A percentile compares a stretch with the other conserved stretches of the same genome.
Evolutionary conservation across 2,888 invertebrate species (phyloP).

Genomic region (Agapostemon virescens): DNA sequence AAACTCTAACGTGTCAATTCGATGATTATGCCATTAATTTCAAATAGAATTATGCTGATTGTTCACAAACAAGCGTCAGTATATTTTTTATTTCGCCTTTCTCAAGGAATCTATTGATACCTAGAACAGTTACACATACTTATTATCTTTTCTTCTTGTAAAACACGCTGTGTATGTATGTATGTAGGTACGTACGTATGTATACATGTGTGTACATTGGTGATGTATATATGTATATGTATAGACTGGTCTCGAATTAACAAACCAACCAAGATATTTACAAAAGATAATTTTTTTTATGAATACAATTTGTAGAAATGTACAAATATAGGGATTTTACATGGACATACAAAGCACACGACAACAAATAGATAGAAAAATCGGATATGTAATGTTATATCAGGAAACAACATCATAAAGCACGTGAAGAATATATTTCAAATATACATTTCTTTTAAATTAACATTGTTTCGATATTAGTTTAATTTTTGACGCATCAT

Average conservation of each 20-base stretch:
- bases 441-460: not conserved
- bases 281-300: constrained; percentile 23
- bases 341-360: constrained; percentile 1
- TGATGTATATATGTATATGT: constrained; percentile 49
- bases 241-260: constrained; percentile 45
- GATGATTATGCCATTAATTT: not conserved
- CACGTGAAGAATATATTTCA: not conserved
- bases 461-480: not conserved
- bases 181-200: constrained; percentile 40
- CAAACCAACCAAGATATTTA: constrained; percentile 13
- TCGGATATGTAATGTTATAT: not conserved
- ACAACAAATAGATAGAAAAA: not conserved
- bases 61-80: constrained; percentile 6
- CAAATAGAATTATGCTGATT: not conserved
- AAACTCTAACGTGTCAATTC: not conserved
- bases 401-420: not conserved
- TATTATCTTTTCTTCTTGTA: constrained; percentile 21
- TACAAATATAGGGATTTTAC: constrained; percentile 27
- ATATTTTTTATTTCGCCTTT: constrained; percentile 3
- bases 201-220: constrained; percentile 38
- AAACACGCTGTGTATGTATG: constrained; percentile 11
- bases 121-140: constrained; percentile 15
- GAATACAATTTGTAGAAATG: constrained; percentile 27
- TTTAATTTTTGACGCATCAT: not conserved
- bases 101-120: not conserved